Evolutionary conservation across 1,140 invertebrate species (phyloP), one percentile per base, ranked within the genome.

Genomic region (Brachionus koreanus): DNA sequence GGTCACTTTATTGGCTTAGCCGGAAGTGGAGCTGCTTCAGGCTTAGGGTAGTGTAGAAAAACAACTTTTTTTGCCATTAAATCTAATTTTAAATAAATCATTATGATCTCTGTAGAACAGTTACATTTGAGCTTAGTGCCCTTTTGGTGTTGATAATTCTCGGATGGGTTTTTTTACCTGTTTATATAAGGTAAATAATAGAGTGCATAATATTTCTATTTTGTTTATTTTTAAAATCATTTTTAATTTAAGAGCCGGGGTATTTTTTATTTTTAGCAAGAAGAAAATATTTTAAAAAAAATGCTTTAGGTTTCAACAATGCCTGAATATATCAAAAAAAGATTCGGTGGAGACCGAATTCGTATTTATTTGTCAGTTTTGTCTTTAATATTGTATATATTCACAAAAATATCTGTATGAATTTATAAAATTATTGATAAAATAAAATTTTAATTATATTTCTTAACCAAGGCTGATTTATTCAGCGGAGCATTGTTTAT

Each of bases 1-100:
- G 90, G 90, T 0, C 90, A 91, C 86, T 91, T 91, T 84, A 90
- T 91, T 75, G 91, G 91, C 57, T 83, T 91, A 25, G 89, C 90
- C 5, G 91, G 91, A 6, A 89, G 89, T 10, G 87, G 85, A 3
- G 84, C 84, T 5, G 89, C 89, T 9, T 63, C 49, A 86, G 90
- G 42, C 46, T 83, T 77, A 19, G 35, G 52, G 69, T 79, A 74
- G 5, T 52, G 2, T 42, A 42, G 39, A 1, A 42, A 5, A 13
- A 42, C 12, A 42, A 39, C 82, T 81, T 61, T 77, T n/a, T 79
- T 49, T 49, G 10, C 61, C n/a, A n/a, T 79, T 57, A 83, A 61
- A 16, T 19, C 37, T 46, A 39, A 75, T 23, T 39, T 43, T 33
- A 76, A 76, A 19, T 33, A 13, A 25, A 5, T 29, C 29, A 33